Base-by-base conservation (phyloP, 2,888 invertebrate genomes). In the Amphipyra tragopoginis region DNA sequence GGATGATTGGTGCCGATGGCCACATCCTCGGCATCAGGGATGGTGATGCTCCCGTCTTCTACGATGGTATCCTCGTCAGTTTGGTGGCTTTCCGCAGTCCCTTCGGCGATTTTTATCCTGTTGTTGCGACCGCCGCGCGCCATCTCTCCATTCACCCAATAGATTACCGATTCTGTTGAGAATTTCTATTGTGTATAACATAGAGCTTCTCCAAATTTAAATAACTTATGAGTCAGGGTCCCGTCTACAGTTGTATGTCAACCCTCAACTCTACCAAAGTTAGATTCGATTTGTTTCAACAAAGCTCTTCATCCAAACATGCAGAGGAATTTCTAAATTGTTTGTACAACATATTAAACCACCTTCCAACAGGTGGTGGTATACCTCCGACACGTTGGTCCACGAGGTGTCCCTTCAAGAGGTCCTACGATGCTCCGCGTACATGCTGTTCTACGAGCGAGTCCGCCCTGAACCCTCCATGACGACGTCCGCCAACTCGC, bases 401-500 rank as follows among this genome's bases (percentile, higher is more conserved):
- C 96, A 97, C 76, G 97, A 97, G 89, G 97, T 97, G 34, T 95
- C 97, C 0, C 95, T 98, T 48, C 96, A 96, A 50, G 97, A 98
- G 86, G 99, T 99, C 54, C 95, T 98, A 14, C 96, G 96, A 75
- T 97, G 97, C 80, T 96, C 97, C 58, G 98, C 99, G 13, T 99
- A 99, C 93, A 96, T 99, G 96, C 95, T 99, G 67, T 98, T 98
- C 94, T 99, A 99, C 91, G 98, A 99, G 88, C 93, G 95, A 48
- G 86, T 89, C 39, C 65, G 84, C 75, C 50, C 72, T 55, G 65
- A 72, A 54, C 29, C 63, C 60, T 33, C 50, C 50, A 64, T 72
- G 58, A 26, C 75, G n/a, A 69, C 66, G 44, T 80, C 77, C 62
- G 65, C 79, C 34, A 69, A 71, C 59, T 57, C 83, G 4, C 81